Evolutionary conservation across 2,113 vertebrate genomes (phyloP), one percentile per base, ranked within the genome.

Genomic region (Eurystomus gularis): DNA sequence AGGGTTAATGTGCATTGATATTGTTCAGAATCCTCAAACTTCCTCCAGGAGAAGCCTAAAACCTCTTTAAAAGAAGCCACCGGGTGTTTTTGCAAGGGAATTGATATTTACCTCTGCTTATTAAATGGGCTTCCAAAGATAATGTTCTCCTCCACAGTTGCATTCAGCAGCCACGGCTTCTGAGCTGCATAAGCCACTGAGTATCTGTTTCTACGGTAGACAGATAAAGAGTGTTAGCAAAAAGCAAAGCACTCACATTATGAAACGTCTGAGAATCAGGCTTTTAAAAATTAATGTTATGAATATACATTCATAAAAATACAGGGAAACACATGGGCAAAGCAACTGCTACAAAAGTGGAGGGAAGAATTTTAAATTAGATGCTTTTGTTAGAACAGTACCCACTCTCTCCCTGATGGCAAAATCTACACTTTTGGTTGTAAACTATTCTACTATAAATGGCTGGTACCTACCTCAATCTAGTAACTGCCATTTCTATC

Each of bases 141-240:
- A 86, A 99, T 99, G 97, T 99, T 99, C 37, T 99, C 99, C 94
- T 99, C 99, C 88, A 99, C 99, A 0, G 99, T 99, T 21, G 99
- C 99, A 51, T 99, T 99, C 80, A 99, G 97, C 93, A 99, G 98
- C 99, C 99, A 99, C 1, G 99, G 99, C 96, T 99, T 99, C 97
- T 99, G 99, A 81, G 99, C 98, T 58, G 99, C 99, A 0, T 99
- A 99, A 86, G 99, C 99, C 97, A 99, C 99, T 0, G 99, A 99
- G 80, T 99, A 98, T 77, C 99, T 98, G 98, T 98, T 99, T 97
- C 99, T 99, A 91, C 98, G 99, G 91, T 7, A 93, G 94, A 95
- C 51, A 69, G 42, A 49, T 26, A 84, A 94, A 82, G 10, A 89
- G 29, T 7, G 44, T 64, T 19, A 82, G 31, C 18, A 39, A 76